Evolutionary conservation across 1,140 invertebrate genomes (phyloP).

Genomic region (Centruroides vittatus): DNA sequence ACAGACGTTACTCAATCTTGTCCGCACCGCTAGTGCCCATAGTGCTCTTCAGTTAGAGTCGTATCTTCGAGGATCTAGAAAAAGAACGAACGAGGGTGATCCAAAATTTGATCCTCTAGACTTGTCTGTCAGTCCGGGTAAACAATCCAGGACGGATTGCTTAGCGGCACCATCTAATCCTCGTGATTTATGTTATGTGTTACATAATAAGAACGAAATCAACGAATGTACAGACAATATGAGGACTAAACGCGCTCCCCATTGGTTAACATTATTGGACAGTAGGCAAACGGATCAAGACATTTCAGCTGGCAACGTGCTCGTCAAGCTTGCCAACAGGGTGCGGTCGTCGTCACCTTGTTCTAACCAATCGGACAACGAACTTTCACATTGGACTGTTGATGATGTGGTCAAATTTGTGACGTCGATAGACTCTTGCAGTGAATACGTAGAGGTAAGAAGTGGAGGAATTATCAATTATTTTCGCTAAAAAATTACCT

Average conservation of each 20-base stretch:
- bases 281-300: background rate
- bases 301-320: background rate
- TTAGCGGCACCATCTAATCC: background rate
- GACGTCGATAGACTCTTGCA: conserved; percentile 70
- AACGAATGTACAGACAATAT: background rate
- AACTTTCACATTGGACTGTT: conserved; percentile 54
- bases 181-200: background rate
- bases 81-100: conserved; percentile 12
- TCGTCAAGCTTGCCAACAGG: background rate
- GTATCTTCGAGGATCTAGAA: conserved; percentile 21
- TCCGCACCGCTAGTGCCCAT: conserved; percentile 35
- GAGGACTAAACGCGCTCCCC: background rate
- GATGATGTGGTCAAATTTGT: conserved; percentile 80
- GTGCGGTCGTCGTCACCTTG: background rate
- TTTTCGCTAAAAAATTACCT: too few species aligned
- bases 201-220: background rate
- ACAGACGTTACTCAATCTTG: conserved; percentile 57
- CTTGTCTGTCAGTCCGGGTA: background rate
- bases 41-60: conserved; percentile 25
- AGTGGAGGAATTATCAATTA: background rate
- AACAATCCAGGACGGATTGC: background rate
- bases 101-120: background rate
- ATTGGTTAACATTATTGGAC: background rate
- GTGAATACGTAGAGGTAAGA: conserved; percentile 71
- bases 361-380: background rate